Evolutionary conservation across 2,888 invertebrate genomes (phyloP).

Genomic region (Allolobophora icterica): DNA sequence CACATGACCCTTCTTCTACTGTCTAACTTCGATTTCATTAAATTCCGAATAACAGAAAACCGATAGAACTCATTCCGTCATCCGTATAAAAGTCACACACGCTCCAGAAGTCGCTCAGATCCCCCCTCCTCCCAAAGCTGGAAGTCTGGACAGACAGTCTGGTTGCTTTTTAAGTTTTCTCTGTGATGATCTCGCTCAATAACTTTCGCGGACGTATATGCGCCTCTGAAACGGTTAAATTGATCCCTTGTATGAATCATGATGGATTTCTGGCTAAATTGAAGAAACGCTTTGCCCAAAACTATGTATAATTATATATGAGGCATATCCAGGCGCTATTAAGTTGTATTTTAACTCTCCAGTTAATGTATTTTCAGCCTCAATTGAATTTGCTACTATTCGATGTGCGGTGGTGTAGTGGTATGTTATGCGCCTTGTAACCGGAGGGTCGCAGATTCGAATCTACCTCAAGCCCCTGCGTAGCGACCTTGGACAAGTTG

Average conservation of each 20-base stretch:
- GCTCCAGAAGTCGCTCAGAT: background rate
- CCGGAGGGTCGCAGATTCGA: too few species aligned
- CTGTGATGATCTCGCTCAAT: background rate
- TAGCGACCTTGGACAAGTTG: too few species aligned
- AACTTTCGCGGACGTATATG: background rate
- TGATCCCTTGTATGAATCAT: background rate
- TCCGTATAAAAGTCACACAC: background rate
- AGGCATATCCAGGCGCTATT: too few species aligned
- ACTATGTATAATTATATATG: too few species aligned
- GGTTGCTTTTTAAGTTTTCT: background rate
- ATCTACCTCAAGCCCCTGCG: too few species aligned
- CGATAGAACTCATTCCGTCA: background rate
- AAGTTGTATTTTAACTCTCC: too few species aligned
- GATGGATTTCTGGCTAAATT: background rate
- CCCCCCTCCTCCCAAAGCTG: too few species aligned
- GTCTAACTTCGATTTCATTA: constrained; percentile 17
- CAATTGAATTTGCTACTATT: too few species aligned
- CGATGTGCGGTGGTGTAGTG: too few species aligned
- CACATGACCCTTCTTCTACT: background rate
- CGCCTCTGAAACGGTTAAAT: background rate
- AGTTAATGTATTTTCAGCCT: too few species aligned
- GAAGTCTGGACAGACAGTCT: background rate
- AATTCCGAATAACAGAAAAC: constrained; percentile 3
- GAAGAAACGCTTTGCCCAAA: too few species aligned
- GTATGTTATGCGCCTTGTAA: too few species aligned